A percentile compares a stretch with the other conserved stretches of the same genome.
These are phyloP conservation scores for Sphenopsis melanotis DNA, from an alignment of 2,797 vertebrate species.

Conservation along the genomic window DNA sequence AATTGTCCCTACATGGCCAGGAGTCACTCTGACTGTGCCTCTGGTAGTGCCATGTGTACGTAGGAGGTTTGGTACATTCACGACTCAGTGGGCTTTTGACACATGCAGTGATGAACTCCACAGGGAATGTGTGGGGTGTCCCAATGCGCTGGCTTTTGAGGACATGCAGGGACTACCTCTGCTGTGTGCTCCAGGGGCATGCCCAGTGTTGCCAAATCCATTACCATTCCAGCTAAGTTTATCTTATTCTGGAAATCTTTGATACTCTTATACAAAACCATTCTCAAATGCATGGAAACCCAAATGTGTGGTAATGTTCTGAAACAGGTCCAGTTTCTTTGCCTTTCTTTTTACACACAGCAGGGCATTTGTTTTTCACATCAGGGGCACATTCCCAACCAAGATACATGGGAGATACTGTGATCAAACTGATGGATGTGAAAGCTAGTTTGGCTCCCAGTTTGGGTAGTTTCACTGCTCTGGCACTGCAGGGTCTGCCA, in stretches of 20 bases:
- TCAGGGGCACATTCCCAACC: neutral
- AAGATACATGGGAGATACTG: neutral
- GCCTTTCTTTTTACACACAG: neutral
- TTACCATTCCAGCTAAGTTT: neutral
- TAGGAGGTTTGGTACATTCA: neutral
- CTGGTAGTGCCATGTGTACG: fast-evolving
- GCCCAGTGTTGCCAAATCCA: neutral
- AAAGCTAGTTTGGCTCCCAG: neutral
- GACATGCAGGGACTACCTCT: neutral
- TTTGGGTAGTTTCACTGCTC: neutral
- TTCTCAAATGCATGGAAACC: neutral
- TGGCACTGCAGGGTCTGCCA: neutral
- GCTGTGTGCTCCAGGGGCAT: neutral
- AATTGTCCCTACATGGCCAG: neutral
- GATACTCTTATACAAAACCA: neutral
- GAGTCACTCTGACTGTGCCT: neutral
- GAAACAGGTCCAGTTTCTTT: neutral
- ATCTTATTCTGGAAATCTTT: neutral
- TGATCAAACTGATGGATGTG: neutral
- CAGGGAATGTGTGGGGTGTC: neutral
- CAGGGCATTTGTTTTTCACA: neutral
- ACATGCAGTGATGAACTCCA: neutral
- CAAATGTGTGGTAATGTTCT: neutral
- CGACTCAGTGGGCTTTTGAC: neutral
- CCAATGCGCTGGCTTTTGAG: fast-evolving